These are phyloP conservation scores for Archips xylosteana DNA, from an alignment of 2,888 invertebrate genomes.

Conservation along the genomic window DNA sequence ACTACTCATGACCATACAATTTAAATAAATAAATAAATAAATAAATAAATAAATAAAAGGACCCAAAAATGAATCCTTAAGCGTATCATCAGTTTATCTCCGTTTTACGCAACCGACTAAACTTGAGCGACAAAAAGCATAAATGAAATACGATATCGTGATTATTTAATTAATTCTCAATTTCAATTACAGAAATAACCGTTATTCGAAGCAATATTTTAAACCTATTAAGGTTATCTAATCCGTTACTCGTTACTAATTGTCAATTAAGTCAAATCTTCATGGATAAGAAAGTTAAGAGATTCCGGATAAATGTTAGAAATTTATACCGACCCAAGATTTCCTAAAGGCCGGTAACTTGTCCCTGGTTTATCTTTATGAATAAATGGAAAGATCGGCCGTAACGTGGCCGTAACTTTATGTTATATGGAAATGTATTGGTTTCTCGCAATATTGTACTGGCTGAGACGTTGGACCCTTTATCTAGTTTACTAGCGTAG, in stretches of 20 bases:
- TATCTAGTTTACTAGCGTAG: background rate
- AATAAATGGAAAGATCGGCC: conserved; percentile 17
- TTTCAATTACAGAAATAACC: background rate
- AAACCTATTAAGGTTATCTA: conserved; percentile 23
- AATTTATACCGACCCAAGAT: conserved; percentile 16
- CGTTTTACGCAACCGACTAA: no score
- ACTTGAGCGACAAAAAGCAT: background rate
- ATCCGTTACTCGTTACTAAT: conserved; percentile 20
- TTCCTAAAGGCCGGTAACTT: background rate
- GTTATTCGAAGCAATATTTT: conserved; percentile 18
- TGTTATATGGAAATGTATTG: conserved; percentile 4
- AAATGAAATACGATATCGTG: conserved; percentile 2
- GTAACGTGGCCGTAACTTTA: background rate
- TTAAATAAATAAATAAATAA: no score
- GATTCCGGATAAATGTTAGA: conserved; percentile 3
- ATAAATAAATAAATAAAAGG: no score
- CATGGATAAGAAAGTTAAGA: conserved; percentile 25
- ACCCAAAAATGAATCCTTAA: no score
- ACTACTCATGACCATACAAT: no score
- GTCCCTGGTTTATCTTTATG: conserved; percentile 14
- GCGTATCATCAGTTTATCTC: no score
- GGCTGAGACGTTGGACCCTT: background rate
- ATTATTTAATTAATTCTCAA: background rate
- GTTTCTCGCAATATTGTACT: conserved; percentile 1
- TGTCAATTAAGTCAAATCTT: conserved; percentile 34